phyloP scores from a whole-genome alignment of 1,140 invertebrate genomes.

The Globodera ellingtonae region DNA sequence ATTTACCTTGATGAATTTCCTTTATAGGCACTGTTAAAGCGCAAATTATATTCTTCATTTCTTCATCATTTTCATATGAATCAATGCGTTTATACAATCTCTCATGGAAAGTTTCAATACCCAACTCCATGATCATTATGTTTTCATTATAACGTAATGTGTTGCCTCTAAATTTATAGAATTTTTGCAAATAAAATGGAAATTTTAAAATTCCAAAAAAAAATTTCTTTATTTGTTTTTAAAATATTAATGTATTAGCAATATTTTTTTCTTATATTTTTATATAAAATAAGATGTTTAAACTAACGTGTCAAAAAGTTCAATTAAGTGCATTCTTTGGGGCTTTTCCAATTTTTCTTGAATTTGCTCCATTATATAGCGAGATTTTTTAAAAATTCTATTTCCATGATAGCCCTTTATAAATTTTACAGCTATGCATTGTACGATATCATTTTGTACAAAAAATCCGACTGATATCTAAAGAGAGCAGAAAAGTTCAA shows the following conservation, averaged over 20 bases:
- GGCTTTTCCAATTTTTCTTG: neutral
- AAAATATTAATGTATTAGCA: too few species aligned
- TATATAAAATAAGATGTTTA: neutral
- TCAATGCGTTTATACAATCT: neutral
- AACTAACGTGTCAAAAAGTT: neutral
- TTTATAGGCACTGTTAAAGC: neutral
- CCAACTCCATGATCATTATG: neutral
- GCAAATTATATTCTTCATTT: neutral
- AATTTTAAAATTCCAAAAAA: too few species aligned
- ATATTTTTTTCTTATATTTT: neutral
- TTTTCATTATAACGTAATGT: neutral
- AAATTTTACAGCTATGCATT: neutral
- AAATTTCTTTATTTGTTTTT: too few species aligned
- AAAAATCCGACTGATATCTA: neutral
- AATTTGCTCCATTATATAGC: neutral
- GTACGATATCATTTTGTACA: neutral
- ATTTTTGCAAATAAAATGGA: too few species aligned
- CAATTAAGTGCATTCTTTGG: neutral
- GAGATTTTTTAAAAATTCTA: neutral
- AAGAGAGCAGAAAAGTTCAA: neutral
- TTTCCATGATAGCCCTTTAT: neutral
- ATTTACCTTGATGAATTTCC: neutral
- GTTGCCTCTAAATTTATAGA: neutral
- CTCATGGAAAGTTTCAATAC: neutral
- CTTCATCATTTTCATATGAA: neutral